Conservation (phyloP, 2,888 invertebrate species). For the Leucozona laternaria region DNA sequence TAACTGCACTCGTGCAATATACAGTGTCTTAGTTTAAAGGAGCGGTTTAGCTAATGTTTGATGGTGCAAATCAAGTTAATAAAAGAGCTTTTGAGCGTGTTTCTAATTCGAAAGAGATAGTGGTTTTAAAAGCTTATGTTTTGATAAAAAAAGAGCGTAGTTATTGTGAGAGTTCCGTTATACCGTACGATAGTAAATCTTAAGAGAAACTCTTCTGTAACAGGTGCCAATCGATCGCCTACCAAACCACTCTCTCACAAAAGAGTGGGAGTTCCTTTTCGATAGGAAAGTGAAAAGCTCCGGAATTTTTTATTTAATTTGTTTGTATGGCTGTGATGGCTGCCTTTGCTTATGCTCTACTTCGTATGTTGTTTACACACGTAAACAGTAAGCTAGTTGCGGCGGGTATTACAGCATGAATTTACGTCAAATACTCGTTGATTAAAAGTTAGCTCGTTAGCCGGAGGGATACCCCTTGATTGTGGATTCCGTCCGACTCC, state of each 20-base stretch:
- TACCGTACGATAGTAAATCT: constrained; percentile 54
- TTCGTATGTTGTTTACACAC: constrained; percentile 9
- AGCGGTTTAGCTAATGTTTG: constrained; percentile 12
- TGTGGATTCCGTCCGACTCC: constrained; percentile 16
- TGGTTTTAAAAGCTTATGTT: neutral
- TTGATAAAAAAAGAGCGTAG: neutral
- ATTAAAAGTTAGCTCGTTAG: constrained; percentile 42
- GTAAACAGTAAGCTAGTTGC: constrained; percentile 37
- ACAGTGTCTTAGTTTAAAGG: constrained; percentile 52
- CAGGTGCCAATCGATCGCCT: constrained; percentile 39
- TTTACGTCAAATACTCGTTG: constrained; percentile 40
- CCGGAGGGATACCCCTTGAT: constrained; percentile 32
- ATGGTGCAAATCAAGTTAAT: constrained; percentile 23
- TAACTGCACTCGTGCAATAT: constrained; percentile 41
- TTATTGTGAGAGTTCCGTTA: constrained; percentile 56
- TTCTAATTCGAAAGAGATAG: constrained; percentile 15
- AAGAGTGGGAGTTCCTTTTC: constrained; percentile 39
- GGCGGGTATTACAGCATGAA: constrained; percentile 51
- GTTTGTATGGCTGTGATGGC: constrained; percentile 13
- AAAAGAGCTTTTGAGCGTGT: constrained; percentile 42
- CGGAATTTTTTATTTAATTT: constrained; percentile 35
- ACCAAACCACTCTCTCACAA: constrained; percentile 6
- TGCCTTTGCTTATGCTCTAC: constrained; percentile 16
- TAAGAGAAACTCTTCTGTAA: constrained; percentile 36
- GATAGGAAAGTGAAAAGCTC: constrained; percentile 66